Conservation (phyloP, 2,797 vertebrate species). For the Acestrorhynchus altus region DNA sequence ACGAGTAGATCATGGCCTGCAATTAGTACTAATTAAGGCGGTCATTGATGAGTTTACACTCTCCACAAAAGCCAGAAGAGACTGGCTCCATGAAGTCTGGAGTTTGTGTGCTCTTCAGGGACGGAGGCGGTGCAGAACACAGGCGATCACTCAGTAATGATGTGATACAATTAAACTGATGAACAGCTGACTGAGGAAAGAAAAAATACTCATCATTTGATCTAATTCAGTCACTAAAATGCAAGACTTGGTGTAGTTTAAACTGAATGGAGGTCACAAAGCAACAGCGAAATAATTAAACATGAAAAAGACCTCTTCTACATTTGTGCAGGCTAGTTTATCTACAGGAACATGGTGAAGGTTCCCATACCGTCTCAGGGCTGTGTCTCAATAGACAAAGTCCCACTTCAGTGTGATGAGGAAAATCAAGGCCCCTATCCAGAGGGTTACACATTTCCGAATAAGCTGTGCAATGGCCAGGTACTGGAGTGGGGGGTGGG, state of each 20-base stretch:
- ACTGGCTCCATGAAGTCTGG: constrained; percentile 80
- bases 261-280: neutral
- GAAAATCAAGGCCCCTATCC: neutral
- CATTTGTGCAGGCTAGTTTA: no score
- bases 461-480: neutral
- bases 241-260: no score
- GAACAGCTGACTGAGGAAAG: neutral
- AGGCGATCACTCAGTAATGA: constrained; percentile 22
- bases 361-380: no score
- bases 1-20: constrained; percentile 75
- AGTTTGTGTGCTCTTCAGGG: constrained; percentile 61
- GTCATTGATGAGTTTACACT: constrained; percentile 75
- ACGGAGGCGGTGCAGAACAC: neutral
- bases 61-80: constrained; percentile 55
- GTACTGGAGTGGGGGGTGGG: neutral
- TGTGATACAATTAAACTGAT: constrained; percentile 43
- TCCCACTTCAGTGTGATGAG: neutral
- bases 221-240: constrained; percentile 1
- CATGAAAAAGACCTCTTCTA: no score
- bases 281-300: neutral
- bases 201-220: neutral
- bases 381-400: neutral
- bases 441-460: constrained; percentile 19
- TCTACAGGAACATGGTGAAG: no score
- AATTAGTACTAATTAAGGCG: constrained; percentile 78